Percentiles rank a stretch among this genome's conserved stretches.
phyloP scores from a whole-genome alignment of 2,888 invertebrate species.

The Epinotia nisella region DNA sequence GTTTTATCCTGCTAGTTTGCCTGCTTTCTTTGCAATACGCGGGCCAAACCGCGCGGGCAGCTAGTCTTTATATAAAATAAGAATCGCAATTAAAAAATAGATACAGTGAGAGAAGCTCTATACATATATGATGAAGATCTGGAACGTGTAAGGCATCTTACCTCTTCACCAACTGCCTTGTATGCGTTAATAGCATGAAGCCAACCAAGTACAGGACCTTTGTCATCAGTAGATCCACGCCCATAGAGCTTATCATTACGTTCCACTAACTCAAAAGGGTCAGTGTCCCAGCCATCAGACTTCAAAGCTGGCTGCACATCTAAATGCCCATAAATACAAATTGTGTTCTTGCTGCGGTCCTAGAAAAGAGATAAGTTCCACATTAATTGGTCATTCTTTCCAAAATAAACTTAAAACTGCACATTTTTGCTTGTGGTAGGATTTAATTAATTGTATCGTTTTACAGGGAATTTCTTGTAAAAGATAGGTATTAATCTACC shows the following conservation, averaged over 20 bases:
- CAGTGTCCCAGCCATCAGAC: slow-evolving; percentile 97
- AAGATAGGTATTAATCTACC: too few species aligned
- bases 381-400: not conserved
- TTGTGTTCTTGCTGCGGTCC: slow-evolving; percentile 95
- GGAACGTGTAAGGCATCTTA: slow-evolving; percentile 49
- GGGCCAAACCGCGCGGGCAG: too few species aligned
- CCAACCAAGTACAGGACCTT: slow-evolving; percentile 98
- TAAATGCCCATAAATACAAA: slow-evolving; percentile 98
- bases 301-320: slow-evolving; percentile 98
- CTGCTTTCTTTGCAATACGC: too few species aligned
- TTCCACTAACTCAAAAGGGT: slow-evolving; percentile 96
- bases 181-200: slow-evolving; percentile 96
- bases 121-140: too few species aligned
- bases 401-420: not conserved
- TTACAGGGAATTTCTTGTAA: not conserved
- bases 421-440: not conserved
- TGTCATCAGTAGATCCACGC: slow-evolving; percentile 97
- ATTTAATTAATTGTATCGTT: not conserved
- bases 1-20: too few species aligned
- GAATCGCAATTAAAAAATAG: too few species aligned
- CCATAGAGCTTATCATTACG: slow-evolving; percentile 95
- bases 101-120: too few species aligned
- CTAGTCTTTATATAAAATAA: too few species aligned
- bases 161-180: slow-evolving; percentile 88
- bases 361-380: slow-evolving; percentile 48